Evolutionary conservation across 2,113 vertebrate genomes (phyloP).

Genomic region (Ophthalmotilapia sp.): DNA sequence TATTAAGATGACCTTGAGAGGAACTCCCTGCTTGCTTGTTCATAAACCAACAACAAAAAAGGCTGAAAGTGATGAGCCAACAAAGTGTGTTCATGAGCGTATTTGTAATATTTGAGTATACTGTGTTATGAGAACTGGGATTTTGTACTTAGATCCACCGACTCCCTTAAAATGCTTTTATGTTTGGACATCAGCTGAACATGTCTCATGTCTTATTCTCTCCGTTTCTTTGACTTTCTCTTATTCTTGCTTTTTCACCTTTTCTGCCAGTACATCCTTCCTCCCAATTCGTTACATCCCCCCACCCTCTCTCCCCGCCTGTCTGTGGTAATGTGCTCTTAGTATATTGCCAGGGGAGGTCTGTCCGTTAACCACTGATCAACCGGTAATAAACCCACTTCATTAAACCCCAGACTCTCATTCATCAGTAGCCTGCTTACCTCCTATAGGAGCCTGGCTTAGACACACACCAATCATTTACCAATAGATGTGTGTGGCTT

Average conservation of each 20-base stretch:
- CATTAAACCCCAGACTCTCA: constrained; percentile 60
- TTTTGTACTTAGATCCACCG: not conserved
- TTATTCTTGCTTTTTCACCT: not conserved
- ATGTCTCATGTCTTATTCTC: not conserved
- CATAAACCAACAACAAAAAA: constrained; percentile 12
- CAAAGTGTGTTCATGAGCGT: not conserved
- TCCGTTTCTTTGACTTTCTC: not conserved
- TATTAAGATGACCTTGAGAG: constrained; percentile 51
- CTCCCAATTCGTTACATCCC: not conserved
- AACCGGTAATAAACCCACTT: constrained; percentile 62
- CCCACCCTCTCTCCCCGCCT: not conserved
- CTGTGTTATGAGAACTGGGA: not conserved
- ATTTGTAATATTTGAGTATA: not conserved
- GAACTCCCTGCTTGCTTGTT: constrained; percentile 1
- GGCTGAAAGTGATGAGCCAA: constrained; percentile 8
- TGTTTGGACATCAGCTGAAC: not conserved
- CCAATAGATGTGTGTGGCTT: not conserved
- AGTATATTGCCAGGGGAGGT: constrained; percentile 17
- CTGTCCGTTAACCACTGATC: constrained; percentile 48
- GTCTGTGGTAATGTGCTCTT: not conserved
- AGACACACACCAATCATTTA: constrained; percentile 33
- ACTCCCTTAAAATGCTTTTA: not conserved
- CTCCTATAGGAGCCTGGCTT: constrained; percentile 32
- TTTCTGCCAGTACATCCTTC: not conserved
- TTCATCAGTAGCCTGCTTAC: constrained; percentile 48